Evolutionary conservation across 2,888 invertebrate species (phyloP).

Genomic region (Tetragonisca angustula): DNA sequence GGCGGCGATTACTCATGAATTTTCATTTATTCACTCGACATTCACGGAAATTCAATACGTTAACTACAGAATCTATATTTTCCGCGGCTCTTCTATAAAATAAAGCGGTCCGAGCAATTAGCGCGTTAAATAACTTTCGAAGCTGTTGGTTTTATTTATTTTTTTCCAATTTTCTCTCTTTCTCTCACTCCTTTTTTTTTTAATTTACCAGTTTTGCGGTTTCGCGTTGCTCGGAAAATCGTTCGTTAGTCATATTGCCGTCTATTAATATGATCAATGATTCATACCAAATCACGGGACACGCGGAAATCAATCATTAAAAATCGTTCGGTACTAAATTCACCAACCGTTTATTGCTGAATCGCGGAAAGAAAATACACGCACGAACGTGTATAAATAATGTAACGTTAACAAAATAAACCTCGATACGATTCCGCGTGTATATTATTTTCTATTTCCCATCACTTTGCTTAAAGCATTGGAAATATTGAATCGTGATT

Average conservation of each 20-base stretch:
- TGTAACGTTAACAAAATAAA: slow-evolving; percentile 16
- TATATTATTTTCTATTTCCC: slow-evolving; percentile 16
- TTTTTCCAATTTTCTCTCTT: background rate
- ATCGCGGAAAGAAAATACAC: background rate
- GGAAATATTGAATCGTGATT: slow-evolving; percentile 10
- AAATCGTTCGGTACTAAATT: background rate
- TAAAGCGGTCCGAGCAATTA: slow-evolving; percentile 44
- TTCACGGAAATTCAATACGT: slow-evolving; percentile 47
- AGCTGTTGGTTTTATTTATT: slow-evolving; percentile 24
- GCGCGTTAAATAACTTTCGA: slow-evolving; percentile 48
- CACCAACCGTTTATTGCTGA: background rate
- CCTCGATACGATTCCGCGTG: background rate
- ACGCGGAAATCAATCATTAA: slow-evolving; percentile 2
- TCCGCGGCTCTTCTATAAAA: slow-evolving; percentile 34
- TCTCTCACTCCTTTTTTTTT: background rate
- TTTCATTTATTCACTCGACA: slow-evolving; percentile 55
- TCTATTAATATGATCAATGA: slow-evolving; percentile 7
- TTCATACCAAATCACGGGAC: background rate
- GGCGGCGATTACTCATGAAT: slow-evolving; percentile 49
- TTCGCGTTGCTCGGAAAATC: slow-evolving; percentile 6
- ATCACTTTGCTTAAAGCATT: background rate
- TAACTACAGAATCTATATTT: slow-evolving; percentile 54
- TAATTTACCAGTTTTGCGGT: slow-evolving; percentile 18
- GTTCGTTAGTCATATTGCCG: slow-evolving; percentile 2
- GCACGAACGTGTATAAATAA: background rate